Conservation (phyloP, 2,888 invertebrate genomes). For the Itoplectis maculator region DNA sequence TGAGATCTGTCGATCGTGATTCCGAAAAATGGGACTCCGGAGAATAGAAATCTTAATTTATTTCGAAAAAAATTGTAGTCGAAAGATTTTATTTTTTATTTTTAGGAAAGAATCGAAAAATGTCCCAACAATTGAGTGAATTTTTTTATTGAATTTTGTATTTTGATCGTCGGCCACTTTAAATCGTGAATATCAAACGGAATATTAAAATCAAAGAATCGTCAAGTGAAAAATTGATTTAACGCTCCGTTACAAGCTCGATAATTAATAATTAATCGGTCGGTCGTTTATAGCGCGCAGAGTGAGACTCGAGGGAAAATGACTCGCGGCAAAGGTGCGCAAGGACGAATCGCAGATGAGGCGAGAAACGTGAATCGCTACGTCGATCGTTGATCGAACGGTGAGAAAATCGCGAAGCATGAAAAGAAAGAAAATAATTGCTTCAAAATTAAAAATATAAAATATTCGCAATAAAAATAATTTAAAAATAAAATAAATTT, state of each 20-base stretch:
- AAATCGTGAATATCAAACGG: background rate
- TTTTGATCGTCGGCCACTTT: background rate
- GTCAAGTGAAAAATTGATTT: background rate
- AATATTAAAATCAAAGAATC: conserved; percentile 36
- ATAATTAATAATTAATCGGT: background rate
- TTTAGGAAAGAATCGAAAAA: no score
- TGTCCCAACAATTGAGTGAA: background rate
- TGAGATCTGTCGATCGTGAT: background rate
- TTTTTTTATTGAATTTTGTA: no score
- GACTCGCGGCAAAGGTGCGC: background rate
- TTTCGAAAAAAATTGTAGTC: background rate
- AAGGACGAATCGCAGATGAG: background rate
- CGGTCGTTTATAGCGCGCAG: background rate
- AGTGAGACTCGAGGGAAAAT: conserved; percentile 4
- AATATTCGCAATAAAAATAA: no score
- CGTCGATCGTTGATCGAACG: conserved; percentile 22
- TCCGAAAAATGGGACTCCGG: background rate
- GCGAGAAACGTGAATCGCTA: conserved; percentile 11
- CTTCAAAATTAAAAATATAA: no score
- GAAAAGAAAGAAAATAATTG: conserved; percentile 1
- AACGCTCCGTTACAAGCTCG: background rate
- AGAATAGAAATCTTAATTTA: conserved; percentile 1
- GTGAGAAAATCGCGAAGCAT: conserved; percentile 5
- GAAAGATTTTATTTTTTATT: background rate
- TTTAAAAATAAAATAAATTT: no score